Percentiles rank a stretch among this genome's conserved stretches.
Evolutionary conservation across 2,797 vertebrate species (phyloP).

Genomic region (Helicolenus hilgendorfi): DNA sequence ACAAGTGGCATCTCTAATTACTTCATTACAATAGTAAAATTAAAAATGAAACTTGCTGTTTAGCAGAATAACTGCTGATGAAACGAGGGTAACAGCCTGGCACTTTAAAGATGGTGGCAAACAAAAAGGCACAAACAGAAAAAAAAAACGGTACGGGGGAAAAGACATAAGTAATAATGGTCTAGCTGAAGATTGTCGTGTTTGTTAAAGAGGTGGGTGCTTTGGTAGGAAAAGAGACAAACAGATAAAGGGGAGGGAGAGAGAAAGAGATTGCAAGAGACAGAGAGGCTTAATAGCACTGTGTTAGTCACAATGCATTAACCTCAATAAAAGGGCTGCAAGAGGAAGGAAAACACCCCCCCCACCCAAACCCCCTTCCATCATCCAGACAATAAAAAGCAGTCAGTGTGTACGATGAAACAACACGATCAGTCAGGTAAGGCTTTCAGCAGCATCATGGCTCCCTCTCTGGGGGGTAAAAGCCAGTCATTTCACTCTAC

Average conservation of each 20-base stretch:
- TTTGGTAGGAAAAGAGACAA: conserved; percentile 1
- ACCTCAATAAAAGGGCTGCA: conserved; percentile 70
- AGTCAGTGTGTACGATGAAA: conserved; percentile 41
- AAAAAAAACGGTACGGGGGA: too few species aligned
- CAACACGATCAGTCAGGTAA: conserved; percentile 64
- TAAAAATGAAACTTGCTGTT: background rate
- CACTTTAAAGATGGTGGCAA: background rate
- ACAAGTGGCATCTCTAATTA: too few species aligned
- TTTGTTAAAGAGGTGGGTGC: conserved; percentile 16
- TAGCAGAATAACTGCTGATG: background rate
- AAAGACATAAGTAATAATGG: background rate
- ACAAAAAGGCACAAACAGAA: background rate
- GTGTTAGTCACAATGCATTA: conserved; percentile 76
- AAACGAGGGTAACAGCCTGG: background rate
- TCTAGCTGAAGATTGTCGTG: background rate
- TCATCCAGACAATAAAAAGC: conserved; percentile 64
- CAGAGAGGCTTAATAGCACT: conserved; percentile 52
- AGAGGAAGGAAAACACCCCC: conserved; percentile 43
- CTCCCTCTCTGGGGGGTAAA: conserved; percentile 53
- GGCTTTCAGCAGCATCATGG: conserved; percentile 62
- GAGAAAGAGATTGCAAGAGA: conserved; percentile 49
- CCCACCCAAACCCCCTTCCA: background rate
- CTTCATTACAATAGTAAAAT: background rate
- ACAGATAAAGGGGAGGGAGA: conserved; percentile 15
- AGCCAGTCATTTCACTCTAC: conserved; percentile 11